Evolutionary conservation across 2,113 vertebrate species (phyloP).

Genomic region (Leptodactylus fuscus): DNA sequence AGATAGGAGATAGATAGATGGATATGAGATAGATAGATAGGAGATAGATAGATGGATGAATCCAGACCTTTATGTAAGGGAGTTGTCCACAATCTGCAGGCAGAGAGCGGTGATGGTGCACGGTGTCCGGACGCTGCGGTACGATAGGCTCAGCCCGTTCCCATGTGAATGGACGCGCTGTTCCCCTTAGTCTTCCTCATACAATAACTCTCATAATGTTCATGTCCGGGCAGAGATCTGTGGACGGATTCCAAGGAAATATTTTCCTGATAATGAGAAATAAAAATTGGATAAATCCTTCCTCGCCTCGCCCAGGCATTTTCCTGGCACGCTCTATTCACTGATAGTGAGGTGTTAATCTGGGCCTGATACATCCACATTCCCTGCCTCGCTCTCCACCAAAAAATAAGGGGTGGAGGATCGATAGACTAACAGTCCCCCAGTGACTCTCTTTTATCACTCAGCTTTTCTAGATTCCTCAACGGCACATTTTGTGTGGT

Average conservation of each 20-base stretch:
- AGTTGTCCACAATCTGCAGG: neutral
- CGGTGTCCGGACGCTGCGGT: neutral
- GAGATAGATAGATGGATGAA: too few relatives aligned
- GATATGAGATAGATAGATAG: too few relatives aligned
- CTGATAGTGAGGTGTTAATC: slow-evolving; percentile 28
- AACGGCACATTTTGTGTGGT: neutral
- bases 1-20: too few relatives aligned
- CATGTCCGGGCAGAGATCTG: neutral
- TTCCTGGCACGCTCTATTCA: neutral
- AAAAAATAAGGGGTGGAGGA: too few relatives aligned
- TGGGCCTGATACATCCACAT: neutral
- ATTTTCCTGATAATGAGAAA: neutral
- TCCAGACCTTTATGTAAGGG: too few relatives aligned
- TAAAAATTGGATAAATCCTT: neutral
- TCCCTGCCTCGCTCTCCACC: neutral
- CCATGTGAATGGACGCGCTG: neutral
- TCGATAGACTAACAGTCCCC: too few relatives aligned
- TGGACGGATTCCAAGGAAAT: neutral
- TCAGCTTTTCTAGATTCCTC: neutral
- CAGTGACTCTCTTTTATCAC: too few relatives aligned
- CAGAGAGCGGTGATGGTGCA: neutral
- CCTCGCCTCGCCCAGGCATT: neutral
- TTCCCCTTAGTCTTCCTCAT: neutral
- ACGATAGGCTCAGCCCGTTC: too few relatives aligned
- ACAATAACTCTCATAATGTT: neutral